A percentile compares a stretch with the other conserved stretches of the same genome.
phyloP scores from a whole-genome alignment of 2,888 invertebrate genomes.

The Crepidodera aurea region DNA sequence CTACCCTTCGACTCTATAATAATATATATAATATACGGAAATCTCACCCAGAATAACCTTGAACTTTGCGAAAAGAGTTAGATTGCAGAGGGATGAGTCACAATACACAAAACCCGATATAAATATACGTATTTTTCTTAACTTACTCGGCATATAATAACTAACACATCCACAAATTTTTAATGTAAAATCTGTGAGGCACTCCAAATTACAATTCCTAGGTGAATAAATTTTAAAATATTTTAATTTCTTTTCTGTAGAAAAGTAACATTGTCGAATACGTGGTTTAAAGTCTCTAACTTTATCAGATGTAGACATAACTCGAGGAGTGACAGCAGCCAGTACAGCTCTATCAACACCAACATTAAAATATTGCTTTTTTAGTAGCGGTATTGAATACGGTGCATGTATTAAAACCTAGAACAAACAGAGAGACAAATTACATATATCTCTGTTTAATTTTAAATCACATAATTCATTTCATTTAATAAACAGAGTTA shows the following conservation, averaged over 20 bases:
- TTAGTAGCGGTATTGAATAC: constrained; percentile 69
- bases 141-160: constrained; percentile 70
- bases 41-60: no score
- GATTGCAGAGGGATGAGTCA: no score
- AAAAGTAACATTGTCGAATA: constrained; percentile 73
- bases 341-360: constrained; percentile 74
- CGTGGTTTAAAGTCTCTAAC: constrained; percentile 68
- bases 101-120: no score
- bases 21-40: no score
- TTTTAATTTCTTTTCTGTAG: constrained; percentile 68
- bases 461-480: no score
- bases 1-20: no score
- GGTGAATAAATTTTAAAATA: constrained; percentile 75
- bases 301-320: constrained; percentile 74
- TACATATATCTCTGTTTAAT: no score
- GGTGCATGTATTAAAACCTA: constrained; percentile 72
- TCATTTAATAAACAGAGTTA: no score
- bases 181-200: constrained; percentile 71
- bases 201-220: constrained; percentile 75
- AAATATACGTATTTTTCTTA: not conserved
- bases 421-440: no score
- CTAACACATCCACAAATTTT: constrained; percentile 59
- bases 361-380: constrained; percentile 73
- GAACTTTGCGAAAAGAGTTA: no score
- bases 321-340: constrained; percentile 73